These are phyloP conservation scores for Drosophila buzzatii DNA, from an alignment of 2,888 invertebrate genomes.

Conservation along the genomic window DNA sequence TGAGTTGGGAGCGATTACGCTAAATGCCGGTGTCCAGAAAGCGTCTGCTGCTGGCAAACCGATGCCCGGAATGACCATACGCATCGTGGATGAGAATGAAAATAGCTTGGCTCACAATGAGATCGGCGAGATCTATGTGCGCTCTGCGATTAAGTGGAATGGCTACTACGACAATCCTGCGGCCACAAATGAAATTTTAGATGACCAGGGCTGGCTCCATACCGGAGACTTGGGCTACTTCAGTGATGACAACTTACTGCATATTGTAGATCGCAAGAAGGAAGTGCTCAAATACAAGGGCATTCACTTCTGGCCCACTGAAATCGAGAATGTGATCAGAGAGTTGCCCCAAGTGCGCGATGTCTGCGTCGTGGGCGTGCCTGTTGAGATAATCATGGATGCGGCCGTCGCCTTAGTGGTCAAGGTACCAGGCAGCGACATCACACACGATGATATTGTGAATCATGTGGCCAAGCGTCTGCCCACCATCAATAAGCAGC, in stretches of 20 bases:
- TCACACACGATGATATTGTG: conserved; percentile 49
- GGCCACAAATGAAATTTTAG: conserved; percentile 63
- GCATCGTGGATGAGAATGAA: conserved; percentile 73
- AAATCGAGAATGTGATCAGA: conserved; percentile 73
- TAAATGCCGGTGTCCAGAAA: conserved; percentile 45
- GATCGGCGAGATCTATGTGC: conserved; percentile 76
- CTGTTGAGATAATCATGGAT: conserved; percentile 47
- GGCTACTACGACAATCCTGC: conserved; percentile 78
- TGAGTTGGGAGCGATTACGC: conserved; percentile 54
- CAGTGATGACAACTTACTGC: conserved; percentile 71
- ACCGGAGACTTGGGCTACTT: conserved; percentile 83
- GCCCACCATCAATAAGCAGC: conserved; percentile 45
- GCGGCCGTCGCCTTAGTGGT: conserved; percentile 50
- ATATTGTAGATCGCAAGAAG: conserved; percentile 78
- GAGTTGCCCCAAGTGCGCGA: conserved; percentile 68
- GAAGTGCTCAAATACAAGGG: conserved; percentile 76
- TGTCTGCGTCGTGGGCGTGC: conserved; percentile 68
- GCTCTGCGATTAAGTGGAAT: conserved; percentile 58
- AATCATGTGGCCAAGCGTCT: conserved; percentile 57
- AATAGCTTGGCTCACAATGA: conserved; percentile 61
- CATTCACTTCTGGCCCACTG: conserved; percentile 65
- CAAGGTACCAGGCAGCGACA: conserved; percentile 14
- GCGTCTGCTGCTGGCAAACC: conserved; percentile 69
- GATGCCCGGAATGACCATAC: conserved; percentile 51
- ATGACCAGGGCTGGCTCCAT: conserved; percentile 76